Conservation (phyloP, 2,797 vertebrate genomes). For the Cichlasoma orientale region DNA sequence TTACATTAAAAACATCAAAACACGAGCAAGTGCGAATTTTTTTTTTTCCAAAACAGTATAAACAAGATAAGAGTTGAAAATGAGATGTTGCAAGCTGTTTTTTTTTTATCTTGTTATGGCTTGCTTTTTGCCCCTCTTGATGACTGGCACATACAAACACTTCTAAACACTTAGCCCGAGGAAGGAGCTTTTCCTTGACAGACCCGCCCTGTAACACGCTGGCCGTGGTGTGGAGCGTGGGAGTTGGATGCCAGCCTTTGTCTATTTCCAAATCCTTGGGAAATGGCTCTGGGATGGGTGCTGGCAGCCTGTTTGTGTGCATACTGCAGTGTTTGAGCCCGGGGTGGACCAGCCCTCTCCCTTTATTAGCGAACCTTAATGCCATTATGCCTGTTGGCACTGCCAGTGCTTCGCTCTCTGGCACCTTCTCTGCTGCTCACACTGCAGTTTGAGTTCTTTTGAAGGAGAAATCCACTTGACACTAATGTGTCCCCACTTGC, state of each 20-base stretch:
- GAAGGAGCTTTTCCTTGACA: conserved; percentile 47
- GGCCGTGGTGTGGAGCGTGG: conserved; percentile 46
- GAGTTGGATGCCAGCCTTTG: conserved; percentile 71
- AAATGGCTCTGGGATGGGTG: conserved; percentile 59
- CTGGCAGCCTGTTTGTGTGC: conserved; percentile 62
- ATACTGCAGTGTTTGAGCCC: conserved; percentile 70
- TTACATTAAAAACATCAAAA: conserved; percentile 22
- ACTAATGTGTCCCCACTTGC: background rate
- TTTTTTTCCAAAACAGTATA: background rate
- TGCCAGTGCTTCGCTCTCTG: conserved; percentile 51
- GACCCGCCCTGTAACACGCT: conserved; percentile 37
- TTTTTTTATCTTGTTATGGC: conserved; percentile 38
- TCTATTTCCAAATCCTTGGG: conserved; percentile 63
- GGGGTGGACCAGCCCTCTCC: conserved; percentile 53
- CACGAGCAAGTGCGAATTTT: background rate
- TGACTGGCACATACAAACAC: background rate
- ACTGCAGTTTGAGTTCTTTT: conserved; percentile 45
- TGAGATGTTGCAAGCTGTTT: conserved; percentile 23
- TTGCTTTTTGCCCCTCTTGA: conserved; percentile 18
- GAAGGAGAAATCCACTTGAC: conserved; percentile 38
- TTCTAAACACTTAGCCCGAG: conserved; percentile 19
- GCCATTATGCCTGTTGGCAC: conserved; percentile 69
- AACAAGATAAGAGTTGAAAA: conserved; percentile 10
- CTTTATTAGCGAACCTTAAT: conserved; percentile 68
- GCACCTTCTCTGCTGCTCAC: conserved; percentile 62